Conservation (phyloP, 2,888 invertebrate species). For the Apodemia zela region DNA sequence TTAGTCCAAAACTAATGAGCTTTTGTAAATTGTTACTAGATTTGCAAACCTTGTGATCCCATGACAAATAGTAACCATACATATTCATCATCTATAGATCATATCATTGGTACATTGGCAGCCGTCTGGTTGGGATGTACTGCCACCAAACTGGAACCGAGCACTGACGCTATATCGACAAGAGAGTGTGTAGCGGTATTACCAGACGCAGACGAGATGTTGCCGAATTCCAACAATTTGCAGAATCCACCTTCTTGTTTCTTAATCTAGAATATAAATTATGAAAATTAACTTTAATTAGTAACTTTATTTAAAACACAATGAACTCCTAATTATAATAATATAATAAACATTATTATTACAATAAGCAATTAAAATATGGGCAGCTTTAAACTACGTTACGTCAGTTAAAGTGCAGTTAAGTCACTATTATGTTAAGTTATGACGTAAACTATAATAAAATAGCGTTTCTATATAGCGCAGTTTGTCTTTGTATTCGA, state of each 20-base stretch:
- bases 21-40: too few species aligned
- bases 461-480: conserved; percentile 6
- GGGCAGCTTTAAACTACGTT: neutral
- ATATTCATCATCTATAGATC: too few species aligned
- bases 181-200: too few species aligned
- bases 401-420: neutral
- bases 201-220: too few species aligned
- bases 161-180: too few species aligned
- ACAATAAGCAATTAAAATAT: neutral
- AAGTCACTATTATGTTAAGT: neutral
- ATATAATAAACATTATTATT: neutral
- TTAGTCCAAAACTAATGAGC: too few species aligned
- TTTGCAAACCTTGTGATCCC: too few species aligned
- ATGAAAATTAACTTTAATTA: neutral
- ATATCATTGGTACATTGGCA: too few species aligned
- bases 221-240: too few species aligned
- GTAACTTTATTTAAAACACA: neutral
- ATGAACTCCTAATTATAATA: neutral
- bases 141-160: too few species aligned
- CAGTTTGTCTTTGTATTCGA: conserved; percentile 22
- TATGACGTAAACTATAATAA: conserved; percentile 7
- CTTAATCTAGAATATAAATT: neutral
- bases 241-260: neutral
- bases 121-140: too few species aligned
- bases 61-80: too few species aligned